Base-by-base conservation (phyloP, 2,888 invertebrate genomes). In the Drosophila vallismaia region DNA sequence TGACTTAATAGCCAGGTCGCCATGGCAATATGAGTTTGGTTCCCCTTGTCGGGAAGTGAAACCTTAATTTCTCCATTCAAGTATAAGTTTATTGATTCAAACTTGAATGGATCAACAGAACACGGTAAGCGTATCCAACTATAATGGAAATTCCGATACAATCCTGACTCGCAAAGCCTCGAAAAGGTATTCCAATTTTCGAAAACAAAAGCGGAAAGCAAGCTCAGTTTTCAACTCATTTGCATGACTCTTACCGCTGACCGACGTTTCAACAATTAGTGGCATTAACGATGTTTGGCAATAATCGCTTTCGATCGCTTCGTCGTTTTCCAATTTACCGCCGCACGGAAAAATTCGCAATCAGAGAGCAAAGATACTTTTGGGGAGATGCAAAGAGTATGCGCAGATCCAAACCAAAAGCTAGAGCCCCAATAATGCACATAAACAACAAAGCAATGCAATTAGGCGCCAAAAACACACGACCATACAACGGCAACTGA, bases 371-470 rank as follows among this genome's bases (percentile, higher is more conserved):
- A 45, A 26, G 38, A 14, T 9, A 45, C 12, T 6, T n/a, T n/a
- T n/a, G 28, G 12, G 26, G 4, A 12, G 14, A 14, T 19, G n/a
- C 9, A 19, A 12, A 14, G n/a, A 46, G 45, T n/a, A 14, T 12
- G 26, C 9, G 19, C 36, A n/a, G 36, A 26, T 26, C 19, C 28
- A 36, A 40, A 36, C 53, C 69, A 71, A 69, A 50, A 60, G 53
- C 69, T 62, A 54, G 44, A 72, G 63, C 68, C 14, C 42, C 53
- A 50, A 71, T 62, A 70, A 72, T 72, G 63, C 73, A 38, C 62
- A 73, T 55, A 60, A 75, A 70, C 66, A 60, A 74, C 70, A 82
- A 74, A 62, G 63, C 70, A 63, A 70, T 66, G 88, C 84, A 86
- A 86, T 88, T 82, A 86, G 74, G 72, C 66, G 73, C 50, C 46